These are phyloP conservation scores for Bradynema listronoti DNA, from an alignment of 1,140 invertebrate genomes.

Conservation along the genomic window DNA sequence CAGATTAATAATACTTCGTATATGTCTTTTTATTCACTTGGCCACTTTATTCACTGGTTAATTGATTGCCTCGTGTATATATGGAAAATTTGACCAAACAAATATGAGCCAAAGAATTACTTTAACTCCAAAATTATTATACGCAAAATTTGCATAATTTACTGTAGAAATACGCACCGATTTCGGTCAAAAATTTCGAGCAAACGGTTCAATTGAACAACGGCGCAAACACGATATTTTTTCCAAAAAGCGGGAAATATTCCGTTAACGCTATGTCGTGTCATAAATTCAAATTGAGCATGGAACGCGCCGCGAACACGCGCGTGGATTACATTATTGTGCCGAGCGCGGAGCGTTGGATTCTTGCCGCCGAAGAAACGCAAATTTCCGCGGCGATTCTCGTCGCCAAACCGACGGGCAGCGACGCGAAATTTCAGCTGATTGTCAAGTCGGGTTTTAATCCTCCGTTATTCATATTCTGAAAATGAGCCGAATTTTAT, in stretches of 20 bases:
- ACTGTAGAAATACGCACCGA: background rate
- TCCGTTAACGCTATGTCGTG: conserved; percentile 13
- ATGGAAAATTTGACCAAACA: too few species aligned
- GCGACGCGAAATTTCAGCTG: background rate
- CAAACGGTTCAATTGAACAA: background rate
- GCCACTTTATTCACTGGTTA: too few species aligned
- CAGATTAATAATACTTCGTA: too few species aligned
- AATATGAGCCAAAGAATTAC: too few species aligned
- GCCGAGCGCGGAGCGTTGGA: background rate
- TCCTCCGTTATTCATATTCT: too few species aligned
- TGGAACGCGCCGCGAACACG: background rate
- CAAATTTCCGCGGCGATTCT: background rate
- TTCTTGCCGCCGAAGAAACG: background rate
- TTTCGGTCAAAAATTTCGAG: background rate
- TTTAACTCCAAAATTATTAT: background rate
- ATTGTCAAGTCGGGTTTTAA: background rate
- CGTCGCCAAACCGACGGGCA: background rate
- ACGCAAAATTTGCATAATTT: background rate
- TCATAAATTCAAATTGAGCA: conserved; percentile 23
- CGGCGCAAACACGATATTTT: conserved; percentile 8
- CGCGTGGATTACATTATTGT: background rate
- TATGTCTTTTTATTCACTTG: too few species aligned
- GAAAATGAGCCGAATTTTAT: too few species aligned
- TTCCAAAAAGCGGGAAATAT: background rate
- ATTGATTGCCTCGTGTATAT: too few species aligned